Percentiles rank a stretch among this genome's conserved stretches.
Evolutionary conservation across 2,797 vertebrate genomes (phyloP).

Genomic region (Galaxias olidus): DNA sequence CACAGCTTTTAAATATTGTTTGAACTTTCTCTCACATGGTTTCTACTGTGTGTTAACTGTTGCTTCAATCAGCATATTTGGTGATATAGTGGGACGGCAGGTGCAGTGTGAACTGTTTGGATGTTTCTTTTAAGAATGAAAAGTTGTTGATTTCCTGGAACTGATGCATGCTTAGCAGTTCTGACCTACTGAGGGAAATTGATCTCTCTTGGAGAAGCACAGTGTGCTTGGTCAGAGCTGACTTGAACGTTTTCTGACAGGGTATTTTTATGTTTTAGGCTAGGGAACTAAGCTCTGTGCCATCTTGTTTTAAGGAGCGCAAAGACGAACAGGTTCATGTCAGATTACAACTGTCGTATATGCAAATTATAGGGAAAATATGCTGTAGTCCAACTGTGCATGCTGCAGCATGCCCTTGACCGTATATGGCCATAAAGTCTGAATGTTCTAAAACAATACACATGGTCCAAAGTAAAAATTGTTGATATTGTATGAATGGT

Average conservation of each 20-base stretch:
- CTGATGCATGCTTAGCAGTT: background rate
- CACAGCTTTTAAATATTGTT: no score
- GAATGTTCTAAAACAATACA: no score
- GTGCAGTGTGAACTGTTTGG: background rate
- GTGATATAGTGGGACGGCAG: constrained; percentile 4
- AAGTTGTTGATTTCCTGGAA: constrained; percentile 23
- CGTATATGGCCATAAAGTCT: no score
- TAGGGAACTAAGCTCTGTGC: constrained; percentile 11
- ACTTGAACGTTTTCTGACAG: no score
- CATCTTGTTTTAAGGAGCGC: constrained; percentile 21
- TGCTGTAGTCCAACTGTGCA: no score
- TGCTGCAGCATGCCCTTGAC: no score
- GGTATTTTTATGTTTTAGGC: background rate
- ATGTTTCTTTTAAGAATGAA: background rate
- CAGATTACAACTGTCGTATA: constrained; percentile 51
- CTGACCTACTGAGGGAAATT: background rate
- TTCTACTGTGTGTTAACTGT: background rate
- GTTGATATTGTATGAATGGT: no score
- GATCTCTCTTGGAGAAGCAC: background rate
- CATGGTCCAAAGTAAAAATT: no score
- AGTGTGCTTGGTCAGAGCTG: background rate
- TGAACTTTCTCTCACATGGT: no score
- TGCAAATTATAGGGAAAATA: constrained; percentile 71
- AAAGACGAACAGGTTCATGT: constrained; percentile 17
- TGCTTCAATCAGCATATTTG: background rate